These are phyloP conservation scores for Papilio xuthus DNA, from an alignment of 1,140 invertebrate genomes.

Conservation along the genomic window DNA sequence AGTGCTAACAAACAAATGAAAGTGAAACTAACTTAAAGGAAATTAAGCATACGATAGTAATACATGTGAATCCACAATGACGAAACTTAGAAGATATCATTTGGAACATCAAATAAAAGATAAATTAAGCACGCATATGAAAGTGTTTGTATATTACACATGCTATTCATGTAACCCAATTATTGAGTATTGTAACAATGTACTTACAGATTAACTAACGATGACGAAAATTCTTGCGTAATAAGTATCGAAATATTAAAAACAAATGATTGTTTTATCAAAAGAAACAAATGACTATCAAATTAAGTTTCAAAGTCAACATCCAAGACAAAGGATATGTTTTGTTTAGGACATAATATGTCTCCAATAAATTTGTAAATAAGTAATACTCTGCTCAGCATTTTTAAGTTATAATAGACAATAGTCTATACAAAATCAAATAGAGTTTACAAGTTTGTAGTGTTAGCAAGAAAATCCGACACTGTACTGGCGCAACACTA, in stretches of 20 bases:
- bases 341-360: neutral
- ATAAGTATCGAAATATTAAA: neutral
- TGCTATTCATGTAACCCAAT: neutral
- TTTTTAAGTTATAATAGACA: too few relatives aligned
- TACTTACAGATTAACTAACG: neutral
- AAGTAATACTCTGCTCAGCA: too few relatives aligned
- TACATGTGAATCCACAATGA: conserved; percentile 9
- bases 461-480: too few relatives aligned
- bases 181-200: neutral
- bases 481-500: too few relatives aligned
- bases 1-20: conserved; percentile 12
- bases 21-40: conserved; percentile 6
- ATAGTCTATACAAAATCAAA: too few relatives aligned
- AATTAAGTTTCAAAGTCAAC: too few relatives aligned
- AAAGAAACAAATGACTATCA: neutral
- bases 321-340: neutral
- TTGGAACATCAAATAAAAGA: conserved; percentile 21
- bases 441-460: too few relatives aligned
- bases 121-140: conserved; percentile 4
- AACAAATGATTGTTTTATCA: neutral
- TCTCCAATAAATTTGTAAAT: neutral
- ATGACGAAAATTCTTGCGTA: neutral
- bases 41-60: neutral
- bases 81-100: conserved; percentile 11
- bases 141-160: neutral